phyloP scores from a whole-genome alignment of 2,113 vertebrate species.

The Carassius auratus region DNA sequence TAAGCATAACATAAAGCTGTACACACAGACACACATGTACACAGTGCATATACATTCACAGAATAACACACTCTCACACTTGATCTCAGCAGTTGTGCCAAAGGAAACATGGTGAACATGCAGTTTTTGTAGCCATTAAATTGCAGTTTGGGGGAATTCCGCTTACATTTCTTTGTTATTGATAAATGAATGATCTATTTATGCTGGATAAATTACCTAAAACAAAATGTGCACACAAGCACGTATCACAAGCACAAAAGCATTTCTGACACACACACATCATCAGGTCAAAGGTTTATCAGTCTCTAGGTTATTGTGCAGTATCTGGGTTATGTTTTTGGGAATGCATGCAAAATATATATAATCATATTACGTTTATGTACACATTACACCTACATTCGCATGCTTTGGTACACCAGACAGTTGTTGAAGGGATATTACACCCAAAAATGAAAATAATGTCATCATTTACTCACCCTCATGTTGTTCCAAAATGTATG shows the following conservation, averaged over 20 bases:
- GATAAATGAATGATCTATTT: constrained; percentile 46
- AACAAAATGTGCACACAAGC: constrained; percentile 55
- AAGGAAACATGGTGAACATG: constrained; percentile 69
- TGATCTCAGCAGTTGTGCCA: constrained; percentile 52
- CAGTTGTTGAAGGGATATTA: too few species aligned
- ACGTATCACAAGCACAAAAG: constrained; percentile 29
- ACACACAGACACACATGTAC: neutral
- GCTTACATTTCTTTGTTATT: constrained; percentile 55
- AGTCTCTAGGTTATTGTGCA: neutral
- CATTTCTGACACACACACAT: constrained; percentile 4
- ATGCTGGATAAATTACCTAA: constrained; percentile 59
- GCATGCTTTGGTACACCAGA: neutral
- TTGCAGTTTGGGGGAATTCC: constrained; percentile 54
- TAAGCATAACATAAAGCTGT: constrained; percentile 42
- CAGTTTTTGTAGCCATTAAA: constrained; percentile 67
- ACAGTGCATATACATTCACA: neutral
- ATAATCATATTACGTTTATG: neutral
- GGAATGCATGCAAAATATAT: neutral
- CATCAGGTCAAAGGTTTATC: constrained; percentile 32
- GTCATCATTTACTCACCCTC: too few species aligned
- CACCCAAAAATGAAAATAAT: neutral
- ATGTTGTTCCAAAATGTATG: too few species aligned
- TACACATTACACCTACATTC: neutral
- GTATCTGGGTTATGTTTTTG: neutral
- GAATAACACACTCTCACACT: neutral